Conservation (phyloP, 37 sponge, comb jelly and placozoan species). For the Halichondria panicea region DNA sequence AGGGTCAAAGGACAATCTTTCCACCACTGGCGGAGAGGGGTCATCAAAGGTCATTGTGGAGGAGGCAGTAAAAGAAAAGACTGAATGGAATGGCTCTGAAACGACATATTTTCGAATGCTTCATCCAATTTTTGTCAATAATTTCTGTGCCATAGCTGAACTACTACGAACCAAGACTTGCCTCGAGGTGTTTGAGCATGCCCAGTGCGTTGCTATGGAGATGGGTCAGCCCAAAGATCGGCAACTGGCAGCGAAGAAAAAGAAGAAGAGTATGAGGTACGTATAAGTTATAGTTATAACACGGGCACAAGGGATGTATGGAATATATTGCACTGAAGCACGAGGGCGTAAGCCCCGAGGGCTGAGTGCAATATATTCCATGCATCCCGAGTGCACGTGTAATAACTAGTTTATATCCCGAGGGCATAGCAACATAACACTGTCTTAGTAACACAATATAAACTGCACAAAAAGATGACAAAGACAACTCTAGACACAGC, state of each 20-base stretch:
- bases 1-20: not conserved
- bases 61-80: not conserved
- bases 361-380: too few relatives aligned
- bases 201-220: not conserved
- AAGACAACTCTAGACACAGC: too few relatives aligned
- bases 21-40: too few relatives aligned
- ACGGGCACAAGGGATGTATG: too few relatives aligned
- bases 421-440: too few relatives aligned
- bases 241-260: constrained; percentile 37
- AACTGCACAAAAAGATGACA: too few relatives aligned
- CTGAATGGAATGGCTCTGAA: constrained; percentile 80
- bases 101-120: constrained; percentile 70
- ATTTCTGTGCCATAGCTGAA: constrained; percentile 84
- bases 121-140: constrained; percentile 80
- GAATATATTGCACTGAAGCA: too few relatives aligned
- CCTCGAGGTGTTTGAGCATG: constrained; percentile 47
- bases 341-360: too few relatives aligned
- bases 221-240: not conserved
- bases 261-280: constrained; percentile 73
- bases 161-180: constrained; percentile 80
- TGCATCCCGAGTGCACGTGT: too few relatives aligned
- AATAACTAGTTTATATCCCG: too few relatives aligned
- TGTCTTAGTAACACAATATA: too few relatives aligned
- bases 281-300: too few relatives aligned
- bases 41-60: not conserved